A percentile compares a stretch with the other conserved stretches of the same genome.
phyloP scores from a whole-genome alignment of 2,888 invertebrate species.

The Platerodrilus igneus region DNA sequence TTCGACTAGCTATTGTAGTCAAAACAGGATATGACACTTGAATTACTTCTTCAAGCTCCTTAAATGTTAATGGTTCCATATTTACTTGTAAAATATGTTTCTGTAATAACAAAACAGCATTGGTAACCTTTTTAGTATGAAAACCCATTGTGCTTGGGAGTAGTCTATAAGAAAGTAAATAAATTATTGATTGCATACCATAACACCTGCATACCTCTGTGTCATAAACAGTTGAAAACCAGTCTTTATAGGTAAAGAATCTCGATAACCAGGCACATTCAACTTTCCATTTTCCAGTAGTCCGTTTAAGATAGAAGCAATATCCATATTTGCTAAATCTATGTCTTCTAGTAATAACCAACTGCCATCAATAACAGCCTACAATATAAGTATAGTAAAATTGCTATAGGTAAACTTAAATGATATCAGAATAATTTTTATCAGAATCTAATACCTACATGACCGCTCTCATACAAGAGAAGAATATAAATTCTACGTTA shows the following conservation, averaged over 20 bases:
- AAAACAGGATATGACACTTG: constrained; percentile 65
- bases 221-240: constrained; percentile 93
- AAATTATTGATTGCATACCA: background rate
- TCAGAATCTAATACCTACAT: no score
- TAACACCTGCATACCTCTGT: constrained; percentile 56
- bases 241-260: constrained; percentile 71
- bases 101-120: constrained; percentile 65
- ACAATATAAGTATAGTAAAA: no score
- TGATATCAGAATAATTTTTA: no score
- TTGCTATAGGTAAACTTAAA: no score
- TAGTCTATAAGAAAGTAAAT: constrained; percentile 49
- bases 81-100: constrained; percentile 79
- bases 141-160: constrained; percentile 57
- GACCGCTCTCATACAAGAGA: no score
- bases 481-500: no score
- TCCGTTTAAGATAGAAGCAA: constrained; percentile 80
- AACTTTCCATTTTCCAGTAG: constrained; percentile 78
- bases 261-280: constrained; percentile 84
- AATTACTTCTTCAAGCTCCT: constrained; percentile 71
- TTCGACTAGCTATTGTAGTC: constrained; percentile 65
- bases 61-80: constrained; percentile 70
- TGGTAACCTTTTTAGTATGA: constrained; percentile 58
- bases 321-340: constrained; percentile 89
- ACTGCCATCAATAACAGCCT: constrained; percentile 78
- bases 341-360: constrained; percentile 96